Base-by-base conservation (phyloP, 2,888 invertebrate genomes). In the Polyommatus iphigenia region DNA sequence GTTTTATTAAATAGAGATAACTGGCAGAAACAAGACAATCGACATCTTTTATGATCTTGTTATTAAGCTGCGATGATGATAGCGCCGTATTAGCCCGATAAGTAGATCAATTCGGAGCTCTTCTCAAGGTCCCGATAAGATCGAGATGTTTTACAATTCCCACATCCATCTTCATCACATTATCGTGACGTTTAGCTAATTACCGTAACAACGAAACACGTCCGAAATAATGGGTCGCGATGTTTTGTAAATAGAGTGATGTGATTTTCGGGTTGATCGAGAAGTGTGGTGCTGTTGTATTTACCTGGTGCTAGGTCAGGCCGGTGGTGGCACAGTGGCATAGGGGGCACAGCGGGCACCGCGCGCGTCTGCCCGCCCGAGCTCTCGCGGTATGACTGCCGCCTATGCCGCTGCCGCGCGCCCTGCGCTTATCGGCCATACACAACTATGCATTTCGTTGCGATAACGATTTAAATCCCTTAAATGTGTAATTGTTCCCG, bases 301-400 rank as follows among this genome's bases (percentile, higher is more conserved):
- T 92, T 93, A 93, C 93, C 93, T 93, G 92, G 87, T 85, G 84
- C 0, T 29, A 32, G 71, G 73, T 24, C 73, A 50, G 72, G 72
- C 5, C 29, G 13, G 62, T 67, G 62, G 62, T 67, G 85, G 83
- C 84, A 85, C 85, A 85, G 85, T 82, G 85, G 86, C 54, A 54
- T 18, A 54, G 5, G 5, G 84, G 85, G 83, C 84, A 85, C 85
- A 86, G 82, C 82, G 85, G 86, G 89, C 89, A 89, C 90, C 85
- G 83, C 85, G 90, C 92, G 91, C 93, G 93, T 91, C 89, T 91
- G 89, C 86, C 90, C 93, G 89, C 92, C 89, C 89, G 87, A 89
- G 90, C 90, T 90, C 89, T 87, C 91, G 89, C 91, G 89, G 82
- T 86, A 85, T 87, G 84, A 93, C 93, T 93, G 92, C 92, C 87